Evolutionary conservation across 2,888 invertebrate species (phyloP).

Genomic region (Tenthredo amoena): DNA sequence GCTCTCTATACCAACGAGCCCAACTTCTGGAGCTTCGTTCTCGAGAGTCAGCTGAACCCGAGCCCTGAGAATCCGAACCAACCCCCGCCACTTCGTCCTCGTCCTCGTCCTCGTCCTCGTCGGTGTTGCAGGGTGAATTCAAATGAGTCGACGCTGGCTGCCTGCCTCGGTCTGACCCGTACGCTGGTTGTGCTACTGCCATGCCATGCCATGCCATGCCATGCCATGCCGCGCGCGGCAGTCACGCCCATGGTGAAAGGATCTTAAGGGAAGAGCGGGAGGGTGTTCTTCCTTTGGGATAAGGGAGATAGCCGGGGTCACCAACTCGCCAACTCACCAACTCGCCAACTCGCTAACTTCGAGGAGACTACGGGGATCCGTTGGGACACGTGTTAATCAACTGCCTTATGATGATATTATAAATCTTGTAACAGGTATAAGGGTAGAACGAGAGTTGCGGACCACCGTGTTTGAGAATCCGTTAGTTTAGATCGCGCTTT

Average conservation of each 20-base stretch:
- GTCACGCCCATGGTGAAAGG: conserved; percentile 40
- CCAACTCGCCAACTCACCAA: conserved; percentile 42
- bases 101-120: neutral
- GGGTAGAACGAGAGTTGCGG: neutral
- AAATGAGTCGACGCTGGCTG: conserved; percentile 58
- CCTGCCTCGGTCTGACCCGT: conserved; percentile 30
- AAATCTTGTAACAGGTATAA: neutral
- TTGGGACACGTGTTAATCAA: conserved; percentile 34
- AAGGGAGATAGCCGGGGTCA: conserved; percentile 28
- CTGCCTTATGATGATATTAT: conserved; percentile 10
- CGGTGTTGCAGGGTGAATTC: conserved; percentile 59
- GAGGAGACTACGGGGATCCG: conserved; percentile 9
- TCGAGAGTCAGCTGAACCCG: conserved; percentile 8
- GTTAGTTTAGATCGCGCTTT: neutral
- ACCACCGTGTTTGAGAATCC: neutral
- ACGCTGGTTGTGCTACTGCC: conserved; percentile 25
- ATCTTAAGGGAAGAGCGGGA: neutral
- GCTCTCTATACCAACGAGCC: conserved; percentile 15
- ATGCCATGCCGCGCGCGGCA: conserved; percentile 53
- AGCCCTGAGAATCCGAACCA: neutral
- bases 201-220: conserved; percentile 57
- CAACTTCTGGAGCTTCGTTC: conserved; percentile 35
- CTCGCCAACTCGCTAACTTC: neutral
- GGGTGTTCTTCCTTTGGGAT: conserved; percentile 31
- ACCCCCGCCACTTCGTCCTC: neutral